These are phyloP conservation scores for Sycobia sp. DNA, from an alignment of 1,140 invertebrate genomes.

Conservation along the genomic window DNA sequence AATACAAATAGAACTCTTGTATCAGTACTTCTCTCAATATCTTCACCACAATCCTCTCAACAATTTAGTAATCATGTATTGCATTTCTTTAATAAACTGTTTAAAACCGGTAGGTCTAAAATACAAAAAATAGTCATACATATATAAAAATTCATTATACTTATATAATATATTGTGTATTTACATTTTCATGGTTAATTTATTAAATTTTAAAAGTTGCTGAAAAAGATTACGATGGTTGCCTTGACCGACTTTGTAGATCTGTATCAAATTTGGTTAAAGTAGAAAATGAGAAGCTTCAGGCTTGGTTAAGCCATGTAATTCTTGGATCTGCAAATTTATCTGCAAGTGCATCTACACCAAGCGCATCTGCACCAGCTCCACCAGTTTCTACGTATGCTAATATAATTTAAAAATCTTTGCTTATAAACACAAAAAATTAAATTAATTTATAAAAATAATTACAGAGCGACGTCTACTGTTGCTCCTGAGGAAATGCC, in stretches of 20 bases:
- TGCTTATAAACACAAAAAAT: background rate
- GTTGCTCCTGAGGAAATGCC: slow-evolving; percentile 10
- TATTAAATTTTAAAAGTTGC: slow-evolving; percentile 42
- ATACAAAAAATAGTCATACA: background rate
- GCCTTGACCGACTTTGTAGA: slow-evolving; percentile 72
- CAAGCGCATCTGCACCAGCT: slow-evolving; percentile 57
- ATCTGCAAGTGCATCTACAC: slow-evolving; percentile 55
- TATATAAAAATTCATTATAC: background rate
- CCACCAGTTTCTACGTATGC: slow-evolving; percentile 5
- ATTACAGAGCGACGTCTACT: slow-evolving; percentile 31
- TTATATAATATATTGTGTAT: background rate
- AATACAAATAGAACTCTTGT: slow-evolving; percentile 67
- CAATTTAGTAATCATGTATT: slow-evolving; percentile 79
- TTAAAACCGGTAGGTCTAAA: slow-evolving; percentile 67
- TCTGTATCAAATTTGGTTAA: slow-evolving; percentile 71
- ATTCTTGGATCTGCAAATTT: slow-evolving; percentile 65
- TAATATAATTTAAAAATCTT: slow-evolving; percentile 3
- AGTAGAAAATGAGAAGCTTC: slow-evolving; percentile 69
- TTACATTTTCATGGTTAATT: background rate
- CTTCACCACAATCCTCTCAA: slow-evolving; percentile 70
- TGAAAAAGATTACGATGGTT: slow-evolving; percentile 66
- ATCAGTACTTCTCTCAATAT: slow-evolving; percentile 76
- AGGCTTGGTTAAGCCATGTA: slow-evolving; percentile 73
- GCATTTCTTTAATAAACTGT: slow-evolving; percentile 81
- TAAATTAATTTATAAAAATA: background rate